Evolutionary conservation across 2,888 invertebrate species (phyloP).

Genomic region (Pammene fasciana): DNA sequence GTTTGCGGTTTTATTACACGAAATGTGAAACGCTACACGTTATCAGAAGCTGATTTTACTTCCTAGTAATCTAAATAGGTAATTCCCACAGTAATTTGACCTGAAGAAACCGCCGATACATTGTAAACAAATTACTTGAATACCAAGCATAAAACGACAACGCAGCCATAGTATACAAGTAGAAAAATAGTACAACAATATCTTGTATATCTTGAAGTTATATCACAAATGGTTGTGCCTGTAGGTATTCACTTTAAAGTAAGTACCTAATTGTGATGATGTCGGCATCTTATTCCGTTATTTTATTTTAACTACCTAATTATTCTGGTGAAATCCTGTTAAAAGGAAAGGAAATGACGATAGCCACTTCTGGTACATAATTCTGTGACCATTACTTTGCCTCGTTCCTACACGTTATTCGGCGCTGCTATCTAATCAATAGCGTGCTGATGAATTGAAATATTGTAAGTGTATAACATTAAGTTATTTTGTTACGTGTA

Average conservation of each 20-base stretch:
- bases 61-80: slow-evolving; percentile 33
- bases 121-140: slow-evolving; percentile 8
- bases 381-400: slow-evolving; percentile 3
- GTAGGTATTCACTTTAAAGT: not conserved
- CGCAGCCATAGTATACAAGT: not conserved
- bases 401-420: not conserved
- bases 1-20: slow-evolving; percentile 5
- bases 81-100: slow-evolving; percentile 32
- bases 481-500: too few species aligned
- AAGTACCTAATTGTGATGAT: not conserved
- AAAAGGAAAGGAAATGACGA: not conserved
- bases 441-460: not conserved
- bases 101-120: slow-evolving; percentile 17
- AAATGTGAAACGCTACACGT: slow-evolving; percentile 16
- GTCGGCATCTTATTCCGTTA: not conserved
- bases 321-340: not conserved
- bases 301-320: slow-evolving; percentile 1
- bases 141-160: not conserved
- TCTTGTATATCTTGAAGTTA: not conserved
- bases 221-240: not conserved
- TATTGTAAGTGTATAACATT: not conserved
- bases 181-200: not conserved
- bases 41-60: slow-evolving; percentile 18
- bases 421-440: not conserved
- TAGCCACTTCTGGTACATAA: not conserved